phyloP scores from a whole-genome alignment of 2,888 invertebrate species.

The Augiades crinisus region DNA sequence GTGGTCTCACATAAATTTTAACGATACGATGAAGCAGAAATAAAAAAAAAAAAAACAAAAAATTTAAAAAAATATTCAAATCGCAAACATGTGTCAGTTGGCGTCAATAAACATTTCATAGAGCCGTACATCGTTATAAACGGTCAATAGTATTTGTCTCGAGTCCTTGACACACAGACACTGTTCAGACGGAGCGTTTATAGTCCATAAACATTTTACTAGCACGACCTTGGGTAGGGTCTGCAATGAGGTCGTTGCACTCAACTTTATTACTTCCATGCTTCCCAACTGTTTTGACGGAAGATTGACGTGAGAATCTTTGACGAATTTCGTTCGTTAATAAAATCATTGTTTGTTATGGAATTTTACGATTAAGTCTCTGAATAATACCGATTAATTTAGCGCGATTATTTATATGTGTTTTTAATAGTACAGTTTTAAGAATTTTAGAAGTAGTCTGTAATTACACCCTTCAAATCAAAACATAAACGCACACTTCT shows the following conservation, averaged over 20 bases:
- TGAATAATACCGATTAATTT: too few species aligned
- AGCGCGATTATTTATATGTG: too few species aligned
- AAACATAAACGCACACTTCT: too few species aligned
- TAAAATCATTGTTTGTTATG: too few species aligned
- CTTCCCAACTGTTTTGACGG: conserved; percentile 46
- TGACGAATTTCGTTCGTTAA: not conserved
- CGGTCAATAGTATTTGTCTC: conserved; percentile 71
- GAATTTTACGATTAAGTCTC: too few species aligned
- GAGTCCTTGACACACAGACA: conserved; percentile 79
- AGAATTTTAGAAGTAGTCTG: too few species aligned
- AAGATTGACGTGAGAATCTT: conserved; percentile 31
- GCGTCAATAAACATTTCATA: not conserved
- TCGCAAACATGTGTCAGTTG: not conserved
- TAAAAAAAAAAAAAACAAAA: not conserved
- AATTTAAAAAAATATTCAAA: not conserved
- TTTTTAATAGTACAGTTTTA: too few species aligned
- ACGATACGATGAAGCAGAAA: too few species aligned
- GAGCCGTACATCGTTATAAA: conserved; percentile 15
- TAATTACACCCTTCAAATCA: too few species aligned
- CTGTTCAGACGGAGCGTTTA: conserved; percentile 74
- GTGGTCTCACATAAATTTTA: too few species aligned
- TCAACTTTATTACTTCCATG: conserved; percentile 55
- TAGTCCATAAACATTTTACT: conserved; percentile 81
- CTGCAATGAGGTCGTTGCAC: conserved; percentile 79
- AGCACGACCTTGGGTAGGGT: conserved; percentile 78